These are phyloP conservation scores for Nemoura dubitans DNA, from an alignment of 2,888 invertebrate species.

Conservation along the genomic window DNA sequence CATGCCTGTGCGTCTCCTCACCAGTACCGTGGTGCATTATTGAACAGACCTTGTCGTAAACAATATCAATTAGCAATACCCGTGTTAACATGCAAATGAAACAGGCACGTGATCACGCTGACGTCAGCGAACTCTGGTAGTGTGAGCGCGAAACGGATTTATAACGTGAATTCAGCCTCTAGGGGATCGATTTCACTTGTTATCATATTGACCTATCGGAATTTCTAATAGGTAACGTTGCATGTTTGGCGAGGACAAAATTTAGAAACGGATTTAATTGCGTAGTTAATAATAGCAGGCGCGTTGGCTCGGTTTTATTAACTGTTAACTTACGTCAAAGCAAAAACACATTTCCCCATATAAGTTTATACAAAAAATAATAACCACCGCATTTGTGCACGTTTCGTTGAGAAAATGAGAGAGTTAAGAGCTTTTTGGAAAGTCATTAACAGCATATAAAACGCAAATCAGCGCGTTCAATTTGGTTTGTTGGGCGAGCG, in stretches of 20 bases:
- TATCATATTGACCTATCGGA: conserved; percentile 35
- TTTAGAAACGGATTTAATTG: conserved; percentile 31
- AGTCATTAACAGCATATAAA: not conserved
- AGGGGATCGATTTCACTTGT: conserved; percentile 28
- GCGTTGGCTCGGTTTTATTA: not conserved
- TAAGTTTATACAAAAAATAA: not conserved
- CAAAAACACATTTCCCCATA: not conserved
- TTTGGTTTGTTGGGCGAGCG: not conserved
- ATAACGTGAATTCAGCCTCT: not conserved
- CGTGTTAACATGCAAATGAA: conserved; percentile 12
- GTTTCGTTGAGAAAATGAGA: not conserved
- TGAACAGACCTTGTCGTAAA: conserved; percentile 3
- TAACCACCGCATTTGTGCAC: not conserved
- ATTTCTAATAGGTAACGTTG: conserved; percentile 21
- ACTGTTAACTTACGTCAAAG: not conserved
- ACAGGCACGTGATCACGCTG: not conserved
- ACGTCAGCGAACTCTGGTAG: not conserved
- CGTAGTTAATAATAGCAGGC: not conserved
- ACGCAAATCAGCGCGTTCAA: not conserved
- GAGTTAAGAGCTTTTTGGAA: not conserved
- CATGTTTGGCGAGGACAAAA: conserved; percentile 27
- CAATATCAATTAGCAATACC: conserved; percentile 29
- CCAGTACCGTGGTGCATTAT: not conserved
- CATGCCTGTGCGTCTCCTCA: not conserved
- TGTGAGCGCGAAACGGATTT: not conserved